These are phyloP conservation scores for Sminthurinus signatus DNA, from an alignment of 1,140 invertebrate species.

Conservation along the genomic window DNA sequence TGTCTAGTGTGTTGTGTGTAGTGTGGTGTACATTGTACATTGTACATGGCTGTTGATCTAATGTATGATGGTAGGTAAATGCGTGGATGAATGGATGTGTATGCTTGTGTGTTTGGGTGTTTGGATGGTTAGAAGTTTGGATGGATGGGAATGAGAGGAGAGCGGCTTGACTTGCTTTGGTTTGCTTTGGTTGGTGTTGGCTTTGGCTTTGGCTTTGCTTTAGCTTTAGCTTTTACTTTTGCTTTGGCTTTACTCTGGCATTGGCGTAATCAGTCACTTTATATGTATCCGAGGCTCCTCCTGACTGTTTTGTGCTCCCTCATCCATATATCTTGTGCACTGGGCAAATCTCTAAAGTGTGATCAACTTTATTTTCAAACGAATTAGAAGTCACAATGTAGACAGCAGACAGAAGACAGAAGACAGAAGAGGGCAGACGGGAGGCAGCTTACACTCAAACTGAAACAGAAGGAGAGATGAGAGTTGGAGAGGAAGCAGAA, in stretches of 20 bases:
- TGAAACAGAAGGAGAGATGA: too few species aligned
- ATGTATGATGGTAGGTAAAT: background rate
- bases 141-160: too few species aligned
- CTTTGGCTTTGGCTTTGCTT: too few species aligned
- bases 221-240: too few species aligned
- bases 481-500: background rate
- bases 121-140: too few species aligned
- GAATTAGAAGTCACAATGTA: constrained; percentile 33
- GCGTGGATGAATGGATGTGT: background rate
- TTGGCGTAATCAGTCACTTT: constrained; percentile 31
- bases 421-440: too few species aligned
- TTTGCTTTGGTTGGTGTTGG: too few species aligned
- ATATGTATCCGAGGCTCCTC: constrained; percentile 26
- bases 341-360: constrained; percentile 37
- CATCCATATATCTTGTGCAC: constrained; percentile 28
- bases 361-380: constrained; percentile 36
- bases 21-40: background rate
- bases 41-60: background rate
- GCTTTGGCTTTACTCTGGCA: too few species aligned
- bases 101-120: too few species aligned
- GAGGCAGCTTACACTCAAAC: too few species aligned
- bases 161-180: too few species aligned
- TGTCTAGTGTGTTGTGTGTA: background rate
- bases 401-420: too few species aligned
- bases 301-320: constrained; percentile 21